Conservation (phyloP, 2,113 vertebrate genomes). For the Aplodontia rufa region DNA sequence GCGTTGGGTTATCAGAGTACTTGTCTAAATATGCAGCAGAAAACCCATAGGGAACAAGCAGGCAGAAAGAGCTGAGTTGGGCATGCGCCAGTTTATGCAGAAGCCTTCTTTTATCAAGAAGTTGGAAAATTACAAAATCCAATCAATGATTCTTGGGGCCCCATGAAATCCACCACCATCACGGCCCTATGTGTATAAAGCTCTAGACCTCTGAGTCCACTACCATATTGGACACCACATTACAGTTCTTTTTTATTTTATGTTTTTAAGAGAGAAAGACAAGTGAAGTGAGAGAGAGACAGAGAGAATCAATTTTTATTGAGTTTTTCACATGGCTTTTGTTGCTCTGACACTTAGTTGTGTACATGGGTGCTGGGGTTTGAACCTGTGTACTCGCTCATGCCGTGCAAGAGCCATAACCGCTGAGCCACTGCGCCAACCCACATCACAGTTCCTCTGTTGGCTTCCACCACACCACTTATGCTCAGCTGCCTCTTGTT, state of each 20-base stretch:
- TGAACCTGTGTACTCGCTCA: too few species aligned
- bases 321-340: too few species aligned
- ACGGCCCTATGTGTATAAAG: background rate
- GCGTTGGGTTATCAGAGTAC: background rate
- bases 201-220: background rate
- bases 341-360: too few species aligned
- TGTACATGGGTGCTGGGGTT: too few species aligned
- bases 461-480: background rate
- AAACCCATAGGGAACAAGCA: background rate
- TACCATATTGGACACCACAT: background rate
- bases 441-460: background rate
- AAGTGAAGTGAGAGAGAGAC: too few species aligned
- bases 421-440: too few species aligned
- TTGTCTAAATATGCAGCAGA: background rate
- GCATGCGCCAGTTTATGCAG: background rate
- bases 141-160: background rate
- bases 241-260: too few species aligned
- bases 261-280: too few species aligned
- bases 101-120: background rate
- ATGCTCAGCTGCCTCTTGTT: background rate
- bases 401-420: too few species aligned
- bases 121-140: background rate
- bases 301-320: too few species aligned
- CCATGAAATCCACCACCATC: background rate
- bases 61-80: background rate